These are phyloP conservation scores for Atherix ibis DNA, from an alignment of 2,888 invertebrate genomes.

Conservation along the genomic window DNA sequence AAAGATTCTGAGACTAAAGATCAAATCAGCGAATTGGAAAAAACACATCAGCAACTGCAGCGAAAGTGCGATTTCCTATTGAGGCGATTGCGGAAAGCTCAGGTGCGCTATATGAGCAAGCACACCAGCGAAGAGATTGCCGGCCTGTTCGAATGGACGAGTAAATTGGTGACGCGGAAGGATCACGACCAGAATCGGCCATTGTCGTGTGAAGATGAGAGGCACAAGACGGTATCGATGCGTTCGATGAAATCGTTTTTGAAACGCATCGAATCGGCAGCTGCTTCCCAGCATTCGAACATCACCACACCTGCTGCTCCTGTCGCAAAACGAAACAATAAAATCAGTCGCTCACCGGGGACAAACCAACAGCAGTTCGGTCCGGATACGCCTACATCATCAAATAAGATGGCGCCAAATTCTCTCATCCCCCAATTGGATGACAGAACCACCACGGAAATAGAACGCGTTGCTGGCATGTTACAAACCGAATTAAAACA, in stretches of 20 bases:
- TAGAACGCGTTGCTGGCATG: slow-evolving; percentile 57
- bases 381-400: slow-evolving; percentile 1
- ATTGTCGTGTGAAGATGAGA: slow-evolving; percentile 23
- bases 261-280: slow-evolving; percentile 23
- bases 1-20: slow-evolving; percentile 15
- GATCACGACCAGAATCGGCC: slow-evolving; percentile 15
- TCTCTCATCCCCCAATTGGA: slow-evolving; percentile 32
- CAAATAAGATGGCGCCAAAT: slow-evolving; percentile 1
- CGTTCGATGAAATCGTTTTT: slow-evolving; percentile 40
- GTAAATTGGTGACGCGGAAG: slow-evolving; percentile 29
- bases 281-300: slow-evolving; percentile 22
- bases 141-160: slow-evolving; percentile 59
- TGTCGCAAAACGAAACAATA: slow-evolving; percentile 14
- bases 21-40: slow-evolving; percentile 24
- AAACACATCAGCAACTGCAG: slow-evolving; percentile 38
- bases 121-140: slow-evolving; percentile 65
- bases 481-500: slow-evolving; percentile 56
- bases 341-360: slow-evolving; percentile 4
- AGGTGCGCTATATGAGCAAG: slow-evolving; percentile 56
- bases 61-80: slow-evolving; percentile 55
- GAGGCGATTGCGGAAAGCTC: slow-evolving; percentile 58
- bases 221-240: slow-evolving; percentile 32
- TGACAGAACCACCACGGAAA: slow-evolving; percentile 35
- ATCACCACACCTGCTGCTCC: too few species aligned
- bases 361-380: slow-evolving; percentile 4